Conservation (phyloP, 2,797 vertebrate genomes). For the Eospalax fontanierii region DNA sequence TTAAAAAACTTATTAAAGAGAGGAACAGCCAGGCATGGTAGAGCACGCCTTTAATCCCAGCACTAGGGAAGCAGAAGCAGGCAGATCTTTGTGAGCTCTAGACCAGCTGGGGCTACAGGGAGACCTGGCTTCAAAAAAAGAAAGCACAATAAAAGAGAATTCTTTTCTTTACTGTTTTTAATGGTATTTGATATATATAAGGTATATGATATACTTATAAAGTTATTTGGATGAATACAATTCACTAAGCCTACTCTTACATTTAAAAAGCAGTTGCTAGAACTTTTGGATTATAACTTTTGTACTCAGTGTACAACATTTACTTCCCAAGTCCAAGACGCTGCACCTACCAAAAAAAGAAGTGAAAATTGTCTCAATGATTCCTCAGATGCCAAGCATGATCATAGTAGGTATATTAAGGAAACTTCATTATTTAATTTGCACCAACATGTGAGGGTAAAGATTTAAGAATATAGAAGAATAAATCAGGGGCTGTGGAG, state of each 20-base stretch:
- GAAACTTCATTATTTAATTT: conserved; percentile 50
- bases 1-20: too few relatives aligned
- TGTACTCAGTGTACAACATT: not conserved
- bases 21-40: too few relatives aligned
- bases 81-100: too few relatives aligned
- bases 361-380: not conserved
- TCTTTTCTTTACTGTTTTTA: conserved; percentile 55
- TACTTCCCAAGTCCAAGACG: not conserved
- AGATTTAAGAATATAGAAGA: conserved; percentile 60
- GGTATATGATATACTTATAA: too few relatives aligned
- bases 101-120: too few relatives aligned
- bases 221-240: conserved; percentile 17
- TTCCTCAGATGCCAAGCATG: conserved; percentile 19
- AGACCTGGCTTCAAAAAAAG: too few relatives aligned
- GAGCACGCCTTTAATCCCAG: too few relatives aligned
- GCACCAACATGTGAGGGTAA: not conserved
- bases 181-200: conserved; percentile 19
- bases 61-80: too few relatives aligned
- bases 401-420: conserved; percentile 10
- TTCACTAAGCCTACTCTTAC: not conserved
- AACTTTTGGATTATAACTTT: not conserved
- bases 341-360: too few relatives aligned
- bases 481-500: not conserved
- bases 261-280: not conserved
- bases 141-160: not conserved